Evolutionary conservation across 2,888 invertebrate species (phyloP).

Genomic region (Parelbella ahira): DNA sequence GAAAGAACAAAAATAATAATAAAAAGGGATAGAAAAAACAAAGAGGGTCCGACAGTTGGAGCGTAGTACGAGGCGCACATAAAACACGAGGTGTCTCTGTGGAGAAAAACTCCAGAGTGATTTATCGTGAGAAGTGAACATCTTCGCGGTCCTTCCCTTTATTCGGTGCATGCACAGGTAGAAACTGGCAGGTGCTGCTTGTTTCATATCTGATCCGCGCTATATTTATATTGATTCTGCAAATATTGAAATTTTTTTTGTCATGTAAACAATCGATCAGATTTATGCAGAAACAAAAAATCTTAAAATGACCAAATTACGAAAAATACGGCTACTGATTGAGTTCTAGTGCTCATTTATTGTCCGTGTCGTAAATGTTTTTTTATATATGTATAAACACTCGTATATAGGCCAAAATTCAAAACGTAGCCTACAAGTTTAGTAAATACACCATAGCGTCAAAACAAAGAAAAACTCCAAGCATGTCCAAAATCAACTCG

Average conservation of each 20-base stretch:
- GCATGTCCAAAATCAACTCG: slow-evolving; percentile 31
- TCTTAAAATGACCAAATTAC: no score
- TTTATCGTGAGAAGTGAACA: slow-evolving; percentile 72
- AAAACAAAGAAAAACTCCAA: slow-evolving; percentile 22
- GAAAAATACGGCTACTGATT: no score
- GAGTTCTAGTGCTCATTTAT: no score
- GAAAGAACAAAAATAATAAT: slow-evolving; percentile 19
- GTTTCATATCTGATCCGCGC: no score
- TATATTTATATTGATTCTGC: no score
- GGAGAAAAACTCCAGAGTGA: slow-evolving; percentile 57
- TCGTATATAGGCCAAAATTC: no score
- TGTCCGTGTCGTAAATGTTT: no score
- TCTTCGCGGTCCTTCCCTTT: slow-evolving; percentile 50
- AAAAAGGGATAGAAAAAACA: slow-evolving; percentile 29
- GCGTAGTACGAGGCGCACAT: slow-evolving; percentile 49
- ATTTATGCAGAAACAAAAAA: no score
- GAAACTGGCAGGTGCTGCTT: slow-evolving; percentile 43
- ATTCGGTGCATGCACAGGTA: slow-evolving; percentile 46
- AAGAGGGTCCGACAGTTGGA: slow-evolving; percentile 43
- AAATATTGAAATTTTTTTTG: no score
- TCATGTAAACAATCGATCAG: no score
- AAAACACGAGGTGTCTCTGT: slow-evolving; percentile 58
- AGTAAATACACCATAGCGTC: no score
- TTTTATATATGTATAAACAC: no score
- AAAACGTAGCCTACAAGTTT: not conserved